Percentiles rank a stretch among this genome's conserved stretches.
Conservation (phyloP, 2,888 invertebrate species). For the Drosophila anomalipes region DNA sequence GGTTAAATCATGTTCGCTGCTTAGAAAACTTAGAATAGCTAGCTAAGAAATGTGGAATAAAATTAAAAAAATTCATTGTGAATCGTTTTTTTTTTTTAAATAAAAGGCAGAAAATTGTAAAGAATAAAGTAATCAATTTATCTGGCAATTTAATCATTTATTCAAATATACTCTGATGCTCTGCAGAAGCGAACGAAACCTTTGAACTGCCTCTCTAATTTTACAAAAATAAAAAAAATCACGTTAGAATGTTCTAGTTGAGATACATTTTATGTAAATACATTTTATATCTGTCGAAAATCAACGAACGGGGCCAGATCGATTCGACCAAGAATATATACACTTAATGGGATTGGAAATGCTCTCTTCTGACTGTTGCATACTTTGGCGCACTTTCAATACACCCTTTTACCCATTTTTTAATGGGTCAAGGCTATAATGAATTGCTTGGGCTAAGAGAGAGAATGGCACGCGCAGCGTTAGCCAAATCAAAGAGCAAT, state of each 20-base stretch:
- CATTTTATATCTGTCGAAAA: neutral
- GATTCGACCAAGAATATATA: neutral
- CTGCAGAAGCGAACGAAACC: neutral
- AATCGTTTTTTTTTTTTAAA: neutral
- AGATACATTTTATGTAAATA: neutral
- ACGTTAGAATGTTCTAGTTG: neutral
- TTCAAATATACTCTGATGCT: neutral
- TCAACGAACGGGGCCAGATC: neutral
- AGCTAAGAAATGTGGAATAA: neutral
- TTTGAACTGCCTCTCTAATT: neutral
- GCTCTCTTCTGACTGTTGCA: neutral
- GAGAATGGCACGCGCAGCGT: constrained; percentile 49
- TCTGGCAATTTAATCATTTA: neutral
- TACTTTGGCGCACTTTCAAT: neutral
- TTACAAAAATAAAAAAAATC: neutral
- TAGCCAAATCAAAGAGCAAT: constrained; percentile 49
- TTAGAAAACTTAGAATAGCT: constrained; percentile 23
- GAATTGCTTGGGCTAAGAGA: constrained; percentile 13
- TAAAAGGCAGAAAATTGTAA: neutral
- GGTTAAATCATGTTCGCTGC: constrained; percentile 40
- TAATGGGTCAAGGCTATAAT: neutral
- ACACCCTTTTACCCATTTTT: neutral
- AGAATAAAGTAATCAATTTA: neutral
- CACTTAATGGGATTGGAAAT: neutral
- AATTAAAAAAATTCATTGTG: neutral